phyloP scores from a whole-genome alignment of 2,113 vertebrate species.

The Gadus chalcogrammus region DNA sequence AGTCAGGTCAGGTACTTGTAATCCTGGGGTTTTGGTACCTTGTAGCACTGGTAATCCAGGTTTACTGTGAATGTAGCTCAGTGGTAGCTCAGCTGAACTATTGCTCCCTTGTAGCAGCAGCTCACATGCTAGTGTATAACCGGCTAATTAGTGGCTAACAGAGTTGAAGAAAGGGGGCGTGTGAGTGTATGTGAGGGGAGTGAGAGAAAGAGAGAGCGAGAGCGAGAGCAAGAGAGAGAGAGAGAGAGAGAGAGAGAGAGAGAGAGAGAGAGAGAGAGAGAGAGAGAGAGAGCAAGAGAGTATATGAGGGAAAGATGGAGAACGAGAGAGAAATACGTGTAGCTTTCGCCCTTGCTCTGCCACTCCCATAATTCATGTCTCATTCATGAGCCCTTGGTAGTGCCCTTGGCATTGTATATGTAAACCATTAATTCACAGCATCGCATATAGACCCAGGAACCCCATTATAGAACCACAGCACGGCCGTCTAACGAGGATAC shows the following conservation, averaged over 20 bases:
- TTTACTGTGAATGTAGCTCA: conserved; percentile 57
- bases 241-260: neutral
- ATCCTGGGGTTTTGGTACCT: conserved; percentile 44
- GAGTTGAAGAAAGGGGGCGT: conserved; percentile 31
- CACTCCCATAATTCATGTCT: conserved; percentile 66
- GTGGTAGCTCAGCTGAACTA: conserved; percentile 63
- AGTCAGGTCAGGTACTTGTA: conserved; percentile 54
- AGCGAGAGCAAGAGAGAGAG: neutral
- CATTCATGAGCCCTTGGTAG: conserved; percentile 70
- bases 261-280: neutral
- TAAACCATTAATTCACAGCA: conserved; percentile 65
- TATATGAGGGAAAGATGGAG: conserved; percentile 2
- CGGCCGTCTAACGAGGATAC: conserved; percentile 52
- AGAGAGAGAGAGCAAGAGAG: neutral
- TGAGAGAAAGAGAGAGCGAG: neutral
- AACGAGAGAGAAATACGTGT: conserved; percentile 16
- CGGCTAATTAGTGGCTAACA: conserved; percentile 60
- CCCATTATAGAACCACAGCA: conserved; percentile 50
- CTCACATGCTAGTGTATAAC: conserved; percentile 35
- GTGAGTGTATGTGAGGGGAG: neutral
- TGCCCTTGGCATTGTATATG: conserved; percentile 67
- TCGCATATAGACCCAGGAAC: conserved; percentile 47
- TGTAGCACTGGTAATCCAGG: conserved; percentile 62
- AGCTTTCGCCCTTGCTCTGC: conserved; percentile 46
- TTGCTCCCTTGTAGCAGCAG: conserved; percentile 52